These are phyloP conservation scores for Chrysaora quinquecirrha DNA, from an alignment of 30 jellyfish, hydroid and myxozoan species.

Conservation along the genomic window DNA sequence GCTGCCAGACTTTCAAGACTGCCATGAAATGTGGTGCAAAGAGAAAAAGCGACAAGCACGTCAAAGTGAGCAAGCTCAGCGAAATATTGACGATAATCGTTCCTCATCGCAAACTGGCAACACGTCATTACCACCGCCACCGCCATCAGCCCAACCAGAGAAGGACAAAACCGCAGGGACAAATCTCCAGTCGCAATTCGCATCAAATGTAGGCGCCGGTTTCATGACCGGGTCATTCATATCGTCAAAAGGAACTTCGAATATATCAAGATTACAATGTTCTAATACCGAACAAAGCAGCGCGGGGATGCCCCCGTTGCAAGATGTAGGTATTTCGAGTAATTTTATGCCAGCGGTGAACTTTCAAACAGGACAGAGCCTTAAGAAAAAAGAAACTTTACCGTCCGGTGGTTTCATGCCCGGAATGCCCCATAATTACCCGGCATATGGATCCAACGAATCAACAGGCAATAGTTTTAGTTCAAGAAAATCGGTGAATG, in stretches of 20 bases:
- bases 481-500: not conserved
- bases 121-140: conserved; percentile 90
- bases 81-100: conserved; percentile 27
- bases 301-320: conserved; percentile 32
- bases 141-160: conserved; percentile 78
- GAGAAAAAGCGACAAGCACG: conserved; percentile 91
- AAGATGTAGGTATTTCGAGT: conserved; percentile 64
- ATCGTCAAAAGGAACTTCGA: conserved; percentile 24
- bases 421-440: conserved; percentile 33
- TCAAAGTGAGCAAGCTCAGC: conserved; percentile 62
- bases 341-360: conserved; percentile 71
- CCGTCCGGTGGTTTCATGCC: conserved; percentile 66
- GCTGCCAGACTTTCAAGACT: conserved; percentile 95
- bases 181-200: conserved; percentile 11
- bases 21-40: conserved; percentile 99
- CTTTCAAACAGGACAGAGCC: conserved; percentile 67
- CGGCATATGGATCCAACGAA: conserved; percentile 44
- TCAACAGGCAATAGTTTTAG: conserved; percentile 41
- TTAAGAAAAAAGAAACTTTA: conserved; percentile 8
- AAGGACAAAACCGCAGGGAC: conserved; percentile 23
- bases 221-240: conserved; percentile 73
- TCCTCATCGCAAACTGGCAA: conserved; percentile 31
- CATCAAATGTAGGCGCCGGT: conserved; percentile 73
- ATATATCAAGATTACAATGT: conserved; percentile 12
- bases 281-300: conserved; percentile 32